These are phyloP conservation scores for Melipona beecheii DNA, from an alignment of 2,888 invertebrate species.

Conservation along the genomic window DNA sequence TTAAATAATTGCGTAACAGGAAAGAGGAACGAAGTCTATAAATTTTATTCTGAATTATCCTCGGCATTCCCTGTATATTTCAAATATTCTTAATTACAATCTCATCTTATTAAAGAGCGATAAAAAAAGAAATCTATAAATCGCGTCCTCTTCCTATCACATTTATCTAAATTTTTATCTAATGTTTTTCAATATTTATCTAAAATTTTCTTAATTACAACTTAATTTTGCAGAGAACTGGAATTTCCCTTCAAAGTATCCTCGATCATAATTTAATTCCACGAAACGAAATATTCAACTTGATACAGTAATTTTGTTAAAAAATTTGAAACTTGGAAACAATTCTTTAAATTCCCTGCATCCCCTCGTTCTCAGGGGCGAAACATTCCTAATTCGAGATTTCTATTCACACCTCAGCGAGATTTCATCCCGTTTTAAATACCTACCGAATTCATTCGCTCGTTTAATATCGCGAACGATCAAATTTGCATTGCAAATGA, in stretches of 20 bases:
- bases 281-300: not conserved
- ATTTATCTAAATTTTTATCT: too few species aligned
- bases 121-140: not conserved
- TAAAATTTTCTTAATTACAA: too few species aligned
- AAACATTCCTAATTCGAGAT: not conserved
- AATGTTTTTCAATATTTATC: too few species aligned
- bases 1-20: too few species aligned
- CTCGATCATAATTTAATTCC: not conserved
- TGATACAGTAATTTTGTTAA: too few species aligned
- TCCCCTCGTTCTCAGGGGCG: too few species aligned
- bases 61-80: not conserved
- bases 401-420: constrained; percentile 8
- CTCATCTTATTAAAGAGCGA: not conserved
- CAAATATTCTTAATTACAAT: not conserved
- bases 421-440: not conserved
- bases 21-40: not conserved
- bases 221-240: too few species aligned
- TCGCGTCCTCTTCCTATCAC: not conserved
- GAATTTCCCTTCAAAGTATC: too few species aligned
- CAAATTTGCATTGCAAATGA: constrained; percentile 37
- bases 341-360: too few species aligned
- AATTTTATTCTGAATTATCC: not conserved
- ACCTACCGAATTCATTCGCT: not conserved
- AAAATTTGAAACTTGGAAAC: too few species aligned
- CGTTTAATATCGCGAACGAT: constrained; percentile 17